Percentiles rank a stretch among this genome's conserved stretches.
Conservation (phyloP, 2,797 vertebrate species). For the Graptemys geographica region DNA sequence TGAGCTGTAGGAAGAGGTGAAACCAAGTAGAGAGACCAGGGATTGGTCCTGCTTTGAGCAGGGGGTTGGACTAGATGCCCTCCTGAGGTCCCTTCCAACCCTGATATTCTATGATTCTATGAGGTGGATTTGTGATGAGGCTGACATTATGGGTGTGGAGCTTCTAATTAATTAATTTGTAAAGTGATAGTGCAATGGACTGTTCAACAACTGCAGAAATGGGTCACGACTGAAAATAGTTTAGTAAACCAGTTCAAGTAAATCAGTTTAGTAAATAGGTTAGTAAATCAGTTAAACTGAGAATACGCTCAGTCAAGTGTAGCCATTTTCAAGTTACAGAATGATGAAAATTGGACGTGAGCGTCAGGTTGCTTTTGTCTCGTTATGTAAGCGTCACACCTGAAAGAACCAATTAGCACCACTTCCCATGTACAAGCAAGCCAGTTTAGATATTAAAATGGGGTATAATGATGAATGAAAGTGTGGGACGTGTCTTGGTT, state of each 20-base stretch:
- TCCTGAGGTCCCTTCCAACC: too few species aligned
- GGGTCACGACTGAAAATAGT: not conserved
- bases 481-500: constrained; percentile 65
- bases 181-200: not conserved
- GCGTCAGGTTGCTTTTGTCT: constrained; percentile 31
- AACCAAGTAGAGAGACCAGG: not conserved
- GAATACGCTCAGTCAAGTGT: constrained; percentile 24
- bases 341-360: constrained; percentile 23
- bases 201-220: not conserved
- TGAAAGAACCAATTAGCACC: constrained; percentile 22
- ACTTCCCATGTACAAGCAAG: not conserved
- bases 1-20: not conserved
- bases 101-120: too few species aligned
- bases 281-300: not conserved
- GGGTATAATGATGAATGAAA: constrained; percentile 59
- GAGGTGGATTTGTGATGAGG: not conserved
- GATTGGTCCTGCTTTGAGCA: too few species aligned
- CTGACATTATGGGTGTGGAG: not conserved
- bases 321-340: not conserved
- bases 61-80: too few species aligned
- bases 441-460: constrained; percentile 46
- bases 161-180: constrained; percentile 22
- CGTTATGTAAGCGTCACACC: not conserved
- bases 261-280: not conserved
- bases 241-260: not conserved